Conservation (phyloP, 2,888 invertebrate genomes). For the Cabera pusaria region DNA sequence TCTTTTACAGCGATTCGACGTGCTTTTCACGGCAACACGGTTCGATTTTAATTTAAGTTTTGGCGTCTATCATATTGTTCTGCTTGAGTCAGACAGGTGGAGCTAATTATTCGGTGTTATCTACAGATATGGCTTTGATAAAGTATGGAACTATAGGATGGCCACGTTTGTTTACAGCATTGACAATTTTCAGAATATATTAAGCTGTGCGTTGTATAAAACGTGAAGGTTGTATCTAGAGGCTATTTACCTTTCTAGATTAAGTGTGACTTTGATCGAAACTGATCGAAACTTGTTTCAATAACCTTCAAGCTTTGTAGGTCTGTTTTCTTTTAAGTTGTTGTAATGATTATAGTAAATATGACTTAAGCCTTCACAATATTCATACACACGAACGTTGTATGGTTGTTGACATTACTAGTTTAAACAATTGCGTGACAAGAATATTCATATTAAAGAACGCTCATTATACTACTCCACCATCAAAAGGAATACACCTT, state of each 20-base stretch:
- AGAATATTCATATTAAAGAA: no score
- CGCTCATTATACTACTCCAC: background rate
- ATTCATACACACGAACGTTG: no score
- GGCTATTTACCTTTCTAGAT: constrained; percentile 16
- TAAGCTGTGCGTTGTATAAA: no score
- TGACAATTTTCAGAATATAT: no score
- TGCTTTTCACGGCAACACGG: constrained; percentile 9
- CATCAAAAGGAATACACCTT: constrained; percentile 15
- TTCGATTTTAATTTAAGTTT: constrained; percentile 14
- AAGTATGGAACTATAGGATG: constrained; percentile 11
- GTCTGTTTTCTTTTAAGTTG: no score
- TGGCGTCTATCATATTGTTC: constrained; percentile 8
- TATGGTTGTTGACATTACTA: no score
- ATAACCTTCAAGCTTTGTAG: constrained; percentile 1
- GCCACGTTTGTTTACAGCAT: constrained; percentile 13
- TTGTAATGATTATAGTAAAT: no score
- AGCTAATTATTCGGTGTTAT: constrained; percentile 16
- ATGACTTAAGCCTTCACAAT: no score
- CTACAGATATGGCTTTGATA: constrained; percentile 17
- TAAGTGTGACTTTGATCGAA: constrained; percentile 1
- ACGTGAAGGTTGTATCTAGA: constrained; percentile 2
- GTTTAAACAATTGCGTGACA: no score
- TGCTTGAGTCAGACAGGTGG: constrained; percentile 11
- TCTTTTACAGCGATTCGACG: constrained; percentile 28
- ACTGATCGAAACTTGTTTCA: constrained; percentile 2